These are phyloP conservation scores for Dilophus febrilis DNA, from an alignment of 2,888 invertebrate genomes.

Conservation along the genomic window DNA sequence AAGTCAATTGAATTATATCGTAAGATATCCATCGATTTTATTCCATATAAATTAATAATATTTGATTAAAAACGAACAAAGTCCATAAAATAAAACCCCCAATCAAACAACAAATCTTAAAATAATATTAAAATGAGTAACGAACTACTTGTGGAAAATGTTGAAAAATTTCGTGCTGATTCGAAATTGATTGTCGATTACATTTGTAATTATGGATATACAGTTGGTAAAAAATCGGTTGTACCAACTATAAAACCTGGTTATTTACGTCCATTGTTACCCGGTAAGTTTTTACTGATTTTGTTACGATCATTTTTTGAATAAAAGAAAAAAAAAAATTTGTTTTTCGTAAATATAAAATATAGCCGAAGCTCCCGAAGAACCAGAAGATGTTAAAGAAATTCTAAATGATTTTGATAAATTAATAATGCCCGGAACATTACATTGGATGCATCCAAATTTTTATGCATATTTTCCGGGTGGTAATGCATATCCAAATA, in stretches of 20 bases:
- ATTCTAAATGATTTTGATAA: slow-evolving; percentile 68
- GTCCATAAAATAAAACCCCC: too few species aligned
- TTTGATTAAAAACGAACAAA: too few species aligned
- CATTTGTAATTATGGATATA: slow-evolving; percentile 50
- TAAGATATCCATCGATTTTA: too few species aligned
- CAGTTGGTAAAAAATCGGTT: neutral
- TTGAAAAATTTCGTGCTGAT: slow-evolving; percentile 48
- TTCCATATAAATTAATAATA: too few species aligned
- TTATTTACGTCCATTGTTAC: slow-evolving; percentile 57
- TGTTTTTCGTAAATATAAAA: neutral
- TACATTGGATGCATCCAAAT: slow-evolving; percentile 75
- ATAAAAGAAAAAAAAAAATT: neutral
- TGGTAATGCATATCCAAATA: slow-evolving; percentile 57
- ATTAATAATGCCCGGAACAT: slow-evolving; percentile 68
- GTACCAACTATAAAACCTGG: slow-evolving; percentile 66
- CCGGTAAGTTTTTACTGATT: slow-evolving; percentile 32
- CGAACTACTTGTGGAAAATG: too few species aligned
- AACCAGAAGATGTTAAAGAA: slow-evolving; percentile 62
- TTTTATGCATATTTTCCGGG: slow-evolving; percentile 78
- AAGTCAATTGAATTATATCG: too few species aligned
- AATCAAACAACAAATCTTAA: too few species aligned
- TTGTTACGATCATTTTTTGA: neutral
- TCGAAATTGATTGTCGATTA: slow-evolving; percentile 70
- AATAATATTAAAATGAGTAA: too few species aligned
- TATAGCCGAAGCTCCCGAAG: slow-evolving; percentile 44